phyloP scores from a whole-genome alignment of 2,797 vertebrate species.

The Syndactyla subalaris region DNA sequence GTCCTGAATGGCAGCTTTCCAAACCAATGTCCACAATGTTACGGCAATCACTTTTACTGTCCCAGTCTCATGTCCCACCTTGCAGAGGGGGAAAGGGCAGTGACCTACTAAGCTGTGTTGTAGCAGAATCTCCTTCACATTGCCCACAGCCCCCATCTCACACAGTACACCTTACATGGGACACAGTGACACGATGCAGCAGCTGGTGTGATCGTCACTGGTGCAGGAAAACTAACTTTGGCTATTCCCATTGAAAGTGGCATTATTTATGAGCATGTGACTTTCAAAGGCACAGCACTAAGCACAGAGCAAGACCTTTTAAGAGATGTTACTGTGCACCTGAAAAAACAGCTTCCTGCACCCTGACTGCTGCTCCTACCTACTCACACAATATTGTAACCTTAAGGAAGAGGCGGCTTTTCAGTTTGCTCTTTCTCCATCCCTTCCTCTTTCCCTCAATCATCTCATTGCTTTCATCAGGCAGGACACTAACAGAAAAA shows the following conservation, averaged over 20 bases:
- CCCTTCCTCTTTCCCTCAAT: neutral
- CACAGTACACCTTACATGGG: neutral
- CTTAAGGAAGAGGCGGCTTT: neutral
- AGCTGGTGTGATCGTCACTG: neutral
- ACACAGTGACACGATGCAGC: fast-evolving
- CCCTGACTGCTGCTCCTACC: neutral
- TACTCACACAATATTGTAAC: neutral
- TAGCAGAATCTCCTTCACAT: fast-evolving
- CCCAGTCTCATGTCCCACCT: neutral
- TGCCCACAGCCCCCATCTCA: neutral
- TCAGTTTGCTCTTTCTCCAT: neutral
- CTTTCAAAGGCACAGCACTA: neutral
- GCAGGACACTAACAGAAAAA: neutral
- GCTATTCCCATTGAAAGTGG: neutral
- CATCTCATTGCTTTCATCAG: neutral
- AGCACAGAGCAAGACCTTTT: neutral
- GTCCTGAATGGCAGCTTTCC: neutral
- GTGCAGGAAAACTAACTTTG: neutral
- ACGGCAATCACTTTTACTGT: neutral
- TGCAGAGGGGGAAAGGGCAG: neutral
- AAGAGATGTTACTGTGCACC: neutral
- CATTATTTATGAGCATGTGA: neutral
- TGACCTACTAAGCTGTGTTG: neutral
- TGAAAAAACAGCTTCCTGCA: neutral
- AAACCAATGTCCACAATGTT: neutral